phyloP scores from a whole-genome alignment of 1,140 invertebrate species.

The Scaptomyza pallida region DNA sequence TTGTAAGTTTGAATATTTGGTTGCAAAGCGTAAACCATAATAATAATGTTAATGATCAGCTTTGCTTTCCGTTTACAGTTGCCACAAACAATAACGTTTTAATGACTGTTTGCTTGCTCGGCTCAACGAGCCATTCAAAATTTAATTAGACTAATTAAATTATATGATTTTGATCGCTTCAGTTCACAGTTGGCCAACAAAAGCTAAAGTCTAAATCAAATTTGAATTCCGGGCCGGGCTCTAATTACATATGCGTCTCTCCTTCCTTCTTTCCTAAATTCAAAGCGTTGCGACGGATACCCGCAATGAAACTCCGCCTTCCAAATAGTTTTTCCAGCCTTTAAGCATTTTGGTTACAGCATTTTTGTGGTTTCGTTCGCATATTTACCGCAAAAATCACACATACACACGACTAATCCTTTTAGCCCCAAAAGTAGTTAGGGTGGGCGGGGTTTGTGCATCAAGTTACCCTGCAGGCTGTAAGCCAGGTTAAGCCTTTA shows the following conservation, averaged over 20 bases:
- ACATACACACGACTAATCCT: conserved; percentile 18
- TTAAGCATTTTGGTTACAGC: conserved; percentile 62
- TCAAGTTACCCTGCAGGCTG: conserved; percentile 27
- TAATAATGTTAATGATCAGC: not conserved
- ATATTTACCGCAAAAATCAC: conserved; percentile 59
- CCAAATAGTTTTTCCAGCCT: conserved; percentile 64
- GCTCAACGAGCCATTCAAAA: conserved; percentile 25
- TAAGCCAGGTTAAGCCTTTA: conserved; percentile 58
- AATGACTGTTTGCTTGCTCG: conserved; percentile 12
- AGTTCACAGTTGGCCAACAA: conserved; percentile 29
- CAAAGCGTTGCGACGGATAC: conserved; percentile 6
- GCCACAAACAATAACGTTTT: conserved; percentile 12
- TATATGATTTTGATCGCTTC: conserved; percentile 54
- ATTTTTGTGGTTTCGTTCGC: conserved; percentile 53
- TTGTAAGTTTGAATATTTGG: not conserved
- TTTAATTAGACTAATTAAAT: conserved; percentile 62
- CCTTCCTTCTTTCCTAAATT: no score
- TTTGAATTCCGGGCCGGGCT: conserved; percentile 27
- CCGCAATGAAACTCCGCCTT: conserved; percentile 8
- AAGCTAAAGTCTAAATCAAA: conserved; percentile 11
- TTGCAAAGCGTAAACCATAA: not conserved
- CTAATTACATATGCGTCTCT: conserved; percentile 34
- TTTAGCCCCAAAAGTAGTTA: no score
- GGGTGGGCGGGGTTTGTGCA: conserved; percentile 1
- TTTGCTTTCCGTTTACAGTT: not conserved